Evolutionary conservation across 2,797 vertebrate species (phyloP), one percentile per base, ranked within the genome.

Genomic region (Avahi laniger): DNA sequence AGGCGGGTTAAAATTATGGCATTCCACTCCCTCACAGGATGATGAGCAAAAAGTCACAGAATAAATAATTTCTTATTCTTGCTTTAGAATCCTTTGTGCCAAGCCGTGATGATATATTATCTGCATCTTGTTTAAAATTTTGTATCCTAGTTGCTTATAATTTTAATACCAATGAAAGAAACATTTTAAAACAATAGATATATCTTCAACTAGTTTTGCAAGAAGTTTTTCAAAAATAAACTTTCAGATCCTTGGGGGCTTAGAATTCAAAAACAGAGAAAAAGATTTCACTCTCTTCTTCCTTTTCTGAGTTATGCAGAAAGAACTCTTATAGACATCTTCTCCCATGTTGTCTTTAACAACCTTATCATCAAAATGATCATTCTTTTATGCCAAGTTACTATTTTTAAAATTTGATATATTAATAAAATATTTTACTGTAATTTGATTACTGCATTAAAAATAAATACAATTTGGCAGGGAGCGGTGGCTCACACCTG

Each of bases 51-150:
- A 93, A 73, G 30, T 82, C 10, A 6, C 26, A 79, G 86, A 92
- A 94, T 12, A 79, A 92, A 48, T 91, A 67, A 93, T 79, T 91
- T 96, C 43, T 41, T 54, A 94, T 48, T n/a, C 48, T 93, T 91
- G 52, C 48, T 93, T 85, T 85, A 83, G 18, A 93, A 78, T 41
- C 15, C 50, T 67, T 78, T 76, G 2, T 86, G 50, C 20, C 12
- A 92, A 94, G 15, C 41, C 79, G 41, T 52, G 38, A 76, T 69
- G 43, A 79, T 63, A 63, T 30, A 86, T 0, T 67, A 52, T 59
- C 61, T n/a, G 4, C 52, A 83, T 46, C 57, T 87, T 93, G 83
- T 33, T 93, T 89, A 92, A 94, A 69, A 73, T 79, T 80, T 89
- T 82, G 2, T 83, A 48, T 59, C 41, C 65, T 50, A 46, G 13